phyloP scores from a whole-genome alignment of 92 coral and sea anemone species.

The Hydrozoanthus gracilis region DNA sequence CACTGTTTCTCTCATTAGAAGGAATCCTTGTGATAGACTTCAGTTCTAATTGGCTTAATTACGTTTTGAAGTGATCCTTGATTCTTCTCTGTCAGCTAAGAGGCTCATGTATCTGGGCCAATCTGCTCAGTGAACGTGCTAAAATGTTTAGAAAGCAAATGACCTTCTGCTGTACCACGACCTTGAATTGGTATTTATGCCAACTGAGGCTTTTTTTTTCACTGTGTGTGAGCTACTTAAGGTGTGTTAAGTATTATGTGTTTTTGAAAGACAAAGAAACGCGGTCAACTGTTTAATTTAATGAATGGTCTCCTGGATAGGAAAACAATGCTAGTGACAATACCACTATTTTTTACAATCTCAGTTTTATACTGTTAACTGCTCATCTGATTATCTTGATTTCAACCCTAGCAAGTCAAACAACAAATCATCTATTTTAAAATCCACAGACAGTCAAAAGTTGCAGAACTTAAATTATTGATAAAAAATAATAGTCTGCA shows the following conservation, averaged over 20 bases:
- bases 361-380: too few species aligned
- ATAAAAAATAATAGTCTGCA: too few species aligned
- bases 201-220: neutral
- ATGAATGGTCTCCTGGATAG: neutral
- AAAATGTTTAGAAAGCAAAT: neutral
- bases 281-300: neutral
- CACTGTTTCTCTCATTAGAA: neutral
- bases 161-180: neutral
- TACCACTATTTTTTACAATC: too few species aligned
- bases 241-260: neutral
- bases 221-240: neutral
- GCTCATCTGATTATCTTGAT: too few species aligned
- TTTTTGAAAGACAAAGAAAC: neutral
- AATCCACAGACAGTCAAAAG: too few species aligned
- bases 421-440: too few species aligned
- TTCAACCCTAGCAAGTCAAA: too few species aligned
- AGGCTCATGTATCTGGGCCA: neutral
- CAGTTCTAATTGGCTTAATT: slow-evolving; percentile 19
- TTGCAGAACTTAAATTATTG: too few species aligned
- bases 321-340: neutral
- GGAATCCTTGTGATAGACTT: neutral
- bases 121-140: neutral
- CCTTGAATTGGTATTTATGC: neutral
- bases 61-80: slow-evolving; percentile 19
- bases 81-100: neutral